Evolutionary conservation across 2,888 invertebrate genomes (phyloP).

Genomic region (Nomada flava): DNA sequence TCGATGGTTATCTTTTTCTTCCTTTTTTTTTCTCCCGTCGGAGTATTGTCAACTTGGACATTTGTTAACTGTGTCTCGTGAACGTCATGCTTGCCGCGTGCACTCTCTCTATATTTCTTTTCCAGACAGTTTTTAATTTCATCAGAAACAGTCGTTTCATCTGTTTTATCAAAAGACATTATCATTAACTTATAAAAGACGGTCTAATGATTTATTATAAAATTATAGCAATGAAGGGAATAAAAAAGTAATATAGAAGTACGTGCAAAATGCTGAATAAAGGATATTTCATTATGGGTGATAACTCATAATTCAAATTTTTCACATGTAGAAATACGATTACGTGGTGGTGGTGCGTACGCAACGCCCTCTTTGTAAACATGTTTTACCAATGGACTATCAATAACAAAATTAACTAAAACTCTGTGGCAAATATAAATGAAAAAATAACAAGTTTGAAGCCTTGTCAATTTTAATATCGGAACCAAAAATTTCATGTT

Average conservation of each 20-base stretch:
- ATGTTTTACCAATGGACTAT: background rate
- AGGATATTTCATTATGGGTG: background rate
- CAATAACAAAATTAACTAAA: background rate
- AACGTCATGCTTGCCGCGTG: too few species aligned
- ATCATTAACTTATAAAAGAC: background rate
- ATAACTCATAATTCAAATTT: slow-evolving; percentile 1
- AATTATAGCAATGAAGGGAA: too few species aligned
- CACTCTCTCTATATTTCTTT: background rate
- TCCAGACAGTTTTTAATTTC: background rate
- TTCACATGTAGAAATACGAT: background rate
- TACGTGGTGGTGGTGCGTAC: background rate
- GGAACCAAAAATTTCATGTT: background rate
- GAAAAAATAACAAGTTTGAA: background rate
- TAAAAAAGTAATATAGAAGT: background rate
- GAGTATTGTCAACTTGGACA: background rate
- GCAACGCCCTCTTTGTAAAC: background rate
- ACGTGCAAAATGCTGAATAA: slow-evolving; percentile 11
- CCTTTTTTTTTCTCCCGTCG: background rate
- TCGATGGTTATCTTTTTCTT: slow-evolving; percentile 58
- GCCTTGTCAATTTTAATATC: background rate
- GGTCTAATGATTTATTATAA: too few species aligned
- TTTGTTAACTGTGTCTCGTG: background rate
- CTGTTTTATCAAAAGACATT: slow-evolving; percentile 17
- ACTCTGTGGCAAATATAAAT: background rate
- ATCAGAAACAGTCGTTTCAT: background rate